Evolutionary conservation across 2,888 invertebrate genomes (phyloP), one percentile per base, ranked within the genome.

Genomic region (Phrixothrix hirtus): DNA sequence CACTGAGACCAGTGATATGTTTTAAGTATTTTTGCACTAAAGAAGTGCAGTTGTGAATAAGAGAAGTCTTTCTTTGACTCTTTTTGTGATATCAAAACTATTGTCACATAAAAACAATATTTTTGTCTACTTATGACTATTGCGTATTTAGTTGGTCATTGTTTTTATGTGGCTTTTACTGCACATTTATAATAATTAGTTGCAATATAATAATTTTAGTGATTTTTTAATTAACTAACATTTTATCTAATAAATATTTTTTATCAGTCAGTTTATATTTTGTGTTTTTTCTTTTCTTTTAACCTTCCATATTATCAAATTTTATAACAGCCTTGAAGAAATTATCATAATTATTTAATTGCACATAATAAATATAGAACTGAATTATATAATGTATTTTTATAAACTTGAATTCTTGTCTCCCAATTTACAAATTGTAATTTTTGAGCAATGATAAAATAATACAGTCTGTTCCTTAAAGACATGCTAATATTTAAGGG

Each of bases 201-300:
- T 72, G 69, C 71, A 71, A 72, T 71, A 71, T 64, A 60, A 67
- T 67, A 67, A 70, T 64, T 70, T 72, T 69, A 68, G 65, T 67
- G 66, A 66, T 68, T 71, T 21, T 71, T 70, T 72, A 69, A 68
- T 67, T 69, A 59, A 72, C 71, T 72, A 70, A 69, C 69, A 71
- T 69, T 65, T 67, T 70, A 70, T 68, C 70, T 68, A 74, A 73
- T 73, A 74, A 72, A 74, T 72, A 72, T 74, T 73, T 74, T 74
- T 71, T 73, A 73, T 72, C 72, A 71, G 63, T 63, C 46, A 58
- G 16, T 17, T 14, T 25, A n/a, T 50, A 12, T 10, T 45, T 47
- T 34, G 16, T 42, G 31, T 11, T 11, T 35, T 44, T 35, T 35
- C 12, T n/a, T n/a, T n/a, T n/a, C n/a, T n/a, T n/a, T n/a, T n/a